A percentile compares a stretch with the other conserved stretches of the same genome.
Conservation (phyloP, 2,797 vertebrate genomes). For the Poeciliopsis turneri region DNA sequence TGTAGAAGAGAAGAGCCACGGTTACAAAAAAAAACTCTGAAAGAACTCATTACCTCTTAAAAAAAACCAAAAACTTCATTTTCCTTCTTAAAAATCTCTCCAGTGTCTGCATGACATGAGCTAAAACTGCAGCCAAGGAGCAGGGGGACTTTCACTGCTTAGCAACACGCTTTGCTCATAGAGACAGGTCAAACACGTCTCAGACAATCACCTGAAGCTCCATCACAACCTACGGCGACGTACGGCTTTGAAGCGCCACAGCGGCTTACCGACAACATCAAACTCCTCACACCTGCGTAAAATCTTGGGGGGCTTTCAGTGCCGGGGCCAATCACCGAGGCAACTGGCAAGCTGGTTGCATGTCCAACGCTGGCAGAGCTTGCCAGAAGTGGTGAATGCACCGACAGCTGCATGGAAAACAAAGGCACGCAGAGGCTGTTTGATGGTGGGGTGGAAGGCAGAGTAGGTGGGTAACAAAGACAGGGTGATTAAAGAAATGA, state of each 20-base stretch:
- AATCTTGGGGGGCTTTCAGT: conserved; percentile 15
- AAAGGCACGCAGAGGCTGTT: conserved; percentile 41
- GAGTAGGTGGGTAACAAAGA: conserved; percentile 41
- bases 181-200: conserved; percentile 22
- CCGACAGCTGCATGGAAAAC: conserved; percentile 18
- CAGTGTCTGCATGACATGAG: not conserved
- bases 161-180: conserved; percentile 32
- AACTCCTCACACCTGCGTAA: conserved; percentile 24
- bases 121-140: conserved; percentile 6
- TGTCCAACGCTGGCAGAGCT: conserved; percentile 22
- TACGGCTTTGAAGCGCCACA: conserved; percentile 7
- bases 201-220: conserved; percentile 21
- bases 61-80: not conserved
- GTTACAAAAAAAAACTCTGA: not conserved
- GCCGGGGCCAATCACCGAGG: conserved; percentile 10
- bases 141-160: conserved; percentile 29
- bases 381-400: conserved; percentile 29
- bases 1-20: not conserved
- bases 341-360: conserved; percentile 18
- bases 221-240: conserved; percentile 24
- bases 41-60: conserved; percentile 1
- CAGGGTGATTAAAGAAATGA: conserved; percentile 16
- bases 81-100: not conserved
- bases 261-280: conserved; percentile 18
- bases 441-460: conserved; percentile 3